These are phyloP conservation scores for Galaxias olidus DNA, from an alignment of 2,797 vertebrate genomes.

Conservation along the genomic window DNA sequence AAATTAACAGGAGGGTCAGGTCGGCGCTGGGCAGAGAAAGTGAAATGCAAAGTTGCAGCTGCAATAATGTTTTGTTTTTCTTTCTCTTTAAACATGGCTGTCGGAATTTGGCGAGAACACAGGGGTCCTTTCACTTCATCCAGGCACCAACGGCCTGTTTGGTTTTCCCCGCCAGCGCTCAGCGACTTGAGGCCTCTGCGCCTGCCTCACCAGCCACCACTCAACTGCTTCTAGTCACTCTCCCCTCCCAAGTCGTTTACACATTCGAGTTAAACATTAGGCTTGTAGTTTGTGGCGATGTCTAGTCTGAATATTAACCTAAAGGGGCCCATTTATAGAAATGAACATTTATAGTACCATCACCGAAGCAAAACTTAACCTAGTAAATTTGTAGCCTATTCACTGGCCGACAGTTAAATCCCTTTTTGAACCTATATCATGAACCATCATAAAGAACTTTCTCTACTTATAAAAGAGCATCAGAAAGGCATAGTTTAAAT, in stretches of 20 bases:
- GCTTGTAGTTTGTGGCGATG: too few species aligned
- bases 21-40: conserved; percentile 31
- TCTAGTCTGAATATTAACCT: too few species aligned
- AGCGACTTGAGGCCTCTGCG: conserved; percentile 37
- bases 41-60: conserved; percentile 64
- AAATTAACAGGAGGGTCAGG: conserved; percentile 44
- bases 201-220: conserved; percentile 16
- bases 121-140: conserved; percentile 73
- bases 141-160: conserved; percentile 62
- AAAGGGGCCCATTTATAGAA: too few species aligned
- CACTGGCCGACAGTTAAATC: too few species aligned
- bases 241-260: background rate
- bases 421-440: too few species aligned
- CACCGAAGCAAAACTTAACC: too few species aligned
- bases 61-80: conserved; percentile 78
- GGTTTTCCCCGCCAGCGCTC: conserved; percentile 62
- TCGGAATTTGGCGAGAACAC: conserved; percentile 71
- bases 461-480: too few species aligned
- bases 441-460: too few species aligned
- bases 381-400: background rate
- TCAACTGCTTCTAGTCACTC: conserved; percentile 25
- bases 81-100: conserved; percentile 65
- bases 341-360: too few species aligned
- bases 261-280: too few species aligned
- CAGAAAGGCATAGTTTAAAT: too few species aligned